These are phyloP conservation scores for Apamea epomidion DNA, from an alignment of 2,888 invertebrate species.

Conservation along the genomic window DNA sequence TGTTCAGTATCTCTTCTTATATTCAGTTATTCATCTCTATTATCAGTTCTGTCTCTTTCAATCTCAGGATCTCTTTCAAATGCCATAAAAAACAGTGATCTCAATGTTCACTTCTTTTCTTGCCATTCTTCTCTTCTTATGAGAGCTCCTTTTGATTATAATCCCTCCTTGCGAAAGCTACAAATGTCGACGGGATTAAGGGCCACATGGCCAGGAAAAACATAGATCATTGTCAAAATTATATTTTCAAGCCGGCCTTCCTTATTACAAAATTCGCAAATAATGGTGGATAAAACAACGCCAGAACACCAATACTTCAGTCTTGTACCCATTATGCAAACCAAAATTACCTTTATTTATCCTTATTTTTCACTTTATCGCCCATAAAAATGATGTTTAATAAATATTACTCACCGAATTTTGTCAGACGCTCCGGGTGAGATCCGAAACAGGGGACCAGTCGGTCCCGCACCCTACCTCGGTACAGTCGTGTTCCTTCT, in stretches of 20 bases:
- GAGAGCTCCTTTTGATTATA: background rate
- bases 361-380: slow-evolving; percentile 46
- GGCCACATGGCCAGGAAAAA: slow-evolving; percentile 41
- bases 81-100: background rate
- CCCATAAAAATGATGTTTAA: slow-evolving; percentile 46
- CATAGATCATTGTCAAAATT: slow-evolving; percentile 18
- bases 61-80: background rate
- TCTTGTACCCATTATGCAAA: slow-evolving; percentile 43
- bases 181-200: slow-evolving; percentile 11
- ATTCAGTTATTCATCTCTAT: background rate
- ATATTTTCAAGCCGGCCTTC: slow-evolving; percentile 1
- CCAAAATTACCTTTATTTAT: slow-evolving; percentile 46
- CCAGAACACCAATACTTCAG: slow-evolving; percentile 11
- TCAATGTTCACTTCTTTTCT: background rate
- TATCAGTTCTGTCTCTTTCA: too few species aligned
- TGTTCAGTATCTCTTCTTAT: background rate
- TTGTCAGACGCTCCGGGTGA: slow-evolving; percentile 49
- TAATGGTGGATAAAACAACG: slow-evolving; percentile 3
- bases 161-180: slow-evolving; percentile 5
- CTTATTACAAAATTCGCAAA: slow-evolving; percentile 15
- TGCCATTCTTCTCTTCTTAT: background rate
- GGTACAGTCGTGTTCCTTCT: slow-evolving; percentile 52
- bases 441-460: slow-evolving; percentile 54
- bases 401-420: slow-evolving; percentile 49
- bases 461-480: slow-evolving; percentile 61